phyloP scores from a whole-genome alignment of 2,888 invertebrate species.

The Pollenia angustigena region DNA sequence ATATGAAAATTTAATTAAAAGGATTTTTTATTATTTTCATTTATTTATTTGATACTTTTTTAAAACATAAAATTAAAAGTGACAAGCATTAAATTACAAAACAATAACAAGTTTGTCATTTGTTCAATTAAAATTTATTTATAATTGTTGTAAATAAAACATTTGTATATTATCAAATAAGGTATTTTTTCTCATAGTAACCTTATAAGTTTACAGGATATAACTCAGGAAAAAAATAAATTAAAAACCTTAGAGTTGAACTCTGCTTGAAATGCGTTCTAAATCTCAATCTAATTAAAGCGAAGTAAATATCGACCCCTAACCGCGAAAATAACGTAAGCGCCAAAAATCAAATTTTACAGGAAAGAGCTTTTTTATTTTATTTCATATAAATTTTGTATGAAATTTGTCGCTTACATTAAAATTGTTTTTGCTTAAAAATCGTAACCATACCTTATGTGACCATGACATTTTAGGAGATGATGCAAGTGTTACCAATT shows the following conservation, averaged over 20 bases:
- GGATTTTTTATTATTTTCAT: conserved; percentile 4
- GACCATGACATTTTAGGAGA: too few species aligned
- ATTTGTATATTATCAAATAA: conserved; percentile 34
- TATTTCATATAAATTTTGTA: too few species aligned
- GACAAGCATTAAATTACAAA: conserved; percentile 42
- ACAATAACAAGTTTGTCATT: conserved; percentile 18
- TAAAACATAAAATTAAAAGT: conserved; percentile 24
- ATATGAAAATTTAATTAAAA: neutral
- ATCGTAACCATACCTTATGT: too few species aligned
- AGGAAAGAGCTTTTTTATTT: too few species aligned
- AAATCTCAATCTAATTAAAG: conserved; percentile 62
- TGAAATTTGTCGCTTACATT: too few species aligned
- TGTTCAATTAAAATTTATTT: conserved; percentile 15
- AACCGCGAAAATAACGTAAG: too few species aligned
- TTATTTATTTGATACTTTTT: conserved; percentile 44
- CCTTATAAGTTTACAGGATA: neutral
- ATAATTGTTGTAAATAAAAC: conserved; percentile 11
- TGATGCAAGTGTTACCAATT: too few species aligned
- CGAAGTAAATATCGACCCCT: too few species aligned
- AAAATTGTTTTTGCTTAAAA: too few species aligned
- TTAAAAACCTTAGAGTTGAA: conserved; percentile 76
- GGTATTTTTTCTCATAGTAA: conserved; percentile 5
- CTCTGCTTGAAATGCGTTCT: conserved; percentile 78
- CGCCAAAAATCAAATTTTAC: too few species aligned
- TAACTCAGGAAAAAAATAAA: conserved; percentile 33